phyloP scores from a whole-genome alignment of 2,888 invertebrate genomes.

The Drepana falcataria region DNA sequence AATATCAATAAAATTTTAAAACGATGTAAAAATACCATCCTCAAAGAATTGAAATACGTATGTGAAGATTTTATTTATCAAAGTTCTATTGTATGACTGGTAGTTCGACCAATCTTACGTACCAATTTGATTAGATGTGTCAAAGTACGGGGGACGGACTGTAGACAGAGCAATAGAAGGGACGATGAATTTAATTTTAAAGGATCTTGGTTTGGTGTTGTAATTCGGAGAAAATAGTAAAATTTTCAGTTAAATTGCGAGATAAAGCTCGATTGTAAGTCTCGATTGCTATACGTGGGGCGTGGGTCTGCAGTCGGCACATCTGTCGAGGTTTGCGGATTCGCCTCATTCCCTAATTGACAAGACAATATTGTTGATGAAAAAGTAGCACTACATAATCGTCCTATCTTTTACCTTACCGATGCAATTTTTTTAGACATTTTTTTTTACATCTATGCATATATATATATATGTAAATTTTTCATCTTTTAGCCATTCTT shows the following conservation, averaged over 20 bases:
- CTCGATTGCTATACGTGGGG: slow-evolving; percentile 25
- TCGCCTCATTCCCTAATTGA: slow-evolving; percentile 44
- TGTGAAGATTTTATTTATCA: slow-evolving; percentile 15
- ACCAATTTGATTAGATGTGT: slow-evolving; percentile 53
- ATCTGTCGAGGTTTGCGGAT: slow-evolving; percentile 48
- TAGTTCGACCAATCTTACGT: slow-evolving; percentile 18
- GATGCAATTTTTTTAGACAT: background rate
- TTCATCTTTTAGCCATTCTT: background rate
- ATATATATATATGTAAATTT: background rate
- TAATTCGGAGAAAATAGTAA: slow-evolving; percentile 16
- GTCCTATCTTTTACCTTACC: background rate
- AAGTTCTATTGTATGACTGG: slow-evolving; percentile 6
- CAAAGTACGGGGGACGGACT: slow-evolving; percentile 47
- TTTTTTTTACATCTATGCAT: background rate
- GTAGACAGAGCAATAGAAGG: slow-evolving; percentile 29
- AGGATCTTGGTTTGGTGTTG: slow-evolving; percentile 26
- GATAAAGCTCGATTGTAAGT: slow-evolving; percentile 4
- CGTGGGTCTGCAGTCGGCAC: slow-evolving; percentile 47
- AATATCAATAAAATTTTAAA: slow-evolving; percentile 38
- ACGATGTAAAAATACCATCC: slow-evolving; percentile 48
- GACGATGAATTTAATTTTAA: slow-evolving; percentile 52
- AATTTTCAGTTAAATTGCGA: background rate
- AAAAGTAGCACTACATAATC: background rate
- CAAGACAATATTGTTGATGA: slow-evolving; percentile 7
- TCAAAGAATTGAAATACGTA: slow-evolving; percentile 27